A percentile compares a stretch with the other conserved stretches of the same genome.
phyloP scores from a whole-genome alignment of 2,888 invertebrate species.

The Ochropleura plecta region DNA sequence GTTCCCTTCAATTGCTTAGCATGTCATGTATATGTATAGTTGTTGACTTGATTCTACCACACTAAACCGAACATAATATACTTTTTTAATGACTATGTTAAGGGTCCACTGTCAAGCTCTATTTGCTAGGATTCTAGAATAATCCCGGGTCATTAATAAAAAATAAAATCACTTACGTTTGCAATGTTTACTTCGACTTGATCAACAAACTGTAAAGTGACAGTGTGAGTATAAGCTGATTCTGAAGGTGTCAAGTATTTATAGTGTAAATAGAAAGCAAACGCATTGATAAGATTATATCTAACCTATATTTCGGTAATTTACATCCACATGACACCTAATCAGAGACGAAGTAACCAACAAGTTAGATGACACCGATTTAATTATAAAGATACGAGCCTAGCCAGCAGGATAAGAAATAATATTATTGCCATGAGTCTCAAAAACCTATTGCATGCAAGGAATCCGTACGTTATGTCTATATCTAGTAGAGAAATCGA shows the following conservation, averaged over 20 bases:
- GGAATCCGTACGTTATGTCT: too few relatives aligned
- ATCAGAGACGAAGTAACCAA: not conserved
- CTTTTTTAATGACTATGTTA: too few relatives aligned
- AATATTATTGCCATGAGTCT: too few relatives aligned
- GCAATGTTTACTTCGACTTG: not conserved
- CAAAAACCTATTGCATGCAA: too few relatives aligned
- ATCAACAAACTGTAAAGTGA: not conserved
- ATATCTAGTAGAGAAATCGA: too few relatives aligned
- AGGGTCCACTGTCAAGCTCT: too few relatives aligned
- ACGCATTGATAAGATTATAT: slow-evolving; percentile 12
- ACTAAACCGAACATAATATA: too few relatives aligned
- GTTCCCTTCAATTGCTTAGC: too few relatives aligned
- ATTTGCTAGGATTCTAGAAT: too few relatives aligned
- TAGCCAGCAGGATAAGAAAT: not conserved
- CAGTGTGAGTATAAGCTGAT: slow-evolving; percentile 14
- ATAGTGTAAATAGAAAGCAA: slow-evolving; percentile 11
- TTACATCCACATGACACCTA: not conserved
- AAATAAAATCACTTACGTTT: not conserved
- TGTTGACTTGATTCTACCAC: too few relatives aligned
- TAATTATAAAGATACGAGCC: not conserved
- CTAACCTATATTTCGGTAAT: not conserved
- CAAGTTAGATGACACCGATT: not conserved
- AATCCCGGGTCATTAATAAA: too few relatives aligned
- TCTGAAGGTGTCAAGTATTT: slow-evolving; percentile 26
- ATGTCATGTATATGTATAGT: too few relatives aligned